phyloP scores from a whole-genome alignment of 1,140 invertebrate genomes.

The Drosophila eugracilis region DNA sequence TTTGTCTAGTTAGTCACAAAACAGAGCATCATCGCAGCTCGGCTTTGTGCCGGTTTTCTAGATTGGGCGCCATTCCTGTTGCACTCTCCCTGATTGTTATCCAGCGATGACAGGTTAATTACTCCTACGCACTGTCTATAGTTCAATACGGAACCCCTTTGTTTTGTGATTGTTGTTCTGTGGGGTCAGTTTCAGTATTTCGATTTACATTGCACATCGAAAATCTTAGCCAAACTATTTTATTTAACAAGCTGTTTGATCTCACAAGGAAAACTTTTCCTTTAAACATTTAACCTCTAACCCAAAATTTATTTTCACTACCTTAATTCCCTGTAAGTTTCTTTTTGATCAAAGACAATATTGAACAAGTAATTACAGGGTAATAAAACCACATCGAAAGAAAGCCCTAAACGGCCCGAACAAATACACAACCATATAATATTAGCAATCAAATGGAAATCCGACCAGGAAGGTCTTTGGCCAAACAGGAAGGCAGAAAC shows the following conservation, averaged over 20 bases:
- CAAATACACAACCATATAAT: slow-evolving; percentile 18
- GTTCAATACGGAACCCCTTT: slow-evolving; percentile 8
- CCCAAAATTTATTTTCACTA: background rate
- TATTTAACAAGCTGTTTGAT: background rate
- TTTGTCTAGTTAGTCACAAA: slow-evolving; percentile 45
- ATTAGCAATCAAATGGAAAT: slow-evolving; percentile 23
- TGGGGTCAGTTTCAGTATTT: slow-evolving; percentile 72
- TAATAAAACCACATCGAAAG: slow-evolving; percentile 19
- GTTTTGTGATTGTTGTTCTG: slow-evolving; percentile 9
- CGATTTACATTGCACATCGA: too few species aligned
- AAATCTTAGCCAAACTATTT: too few species aligned
- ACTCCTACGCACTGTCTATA: slow-evolving; percentile 8
- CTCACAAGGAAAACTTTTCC: too few species aligned
- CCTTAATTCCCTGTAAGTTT: slow-evolving; percentile 9
- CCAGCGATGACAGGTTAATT: slow-evolving; percentile 75
- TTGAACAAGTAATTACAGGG: slow-evolving; percentile 27
- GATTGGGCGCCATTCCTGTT: slow-evolving; percentile 44
- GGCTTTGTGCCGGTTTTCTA: slow-evolving; percentile 9
- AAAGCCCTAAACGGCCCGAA: slow-evolving; percentile 25
- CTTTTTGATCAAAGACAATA: slow-evolving; percentile 12
- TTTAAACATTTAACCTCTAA: too few species aligned
- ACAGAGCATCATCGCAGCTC: slow-evolving; percentile 37
- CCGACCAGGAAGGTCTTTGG: slow-evolving; percentile 24
- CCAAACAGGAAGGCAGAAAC: slow-evolving; percentile 29
- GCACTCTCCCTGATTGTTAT: slow-evolving; percentile 67